These are phyloP conservation scores for Laothoe populi DNA, from an alignment of 2,888 invertebrate genomes.

Conservation along the genomic window DNA sequence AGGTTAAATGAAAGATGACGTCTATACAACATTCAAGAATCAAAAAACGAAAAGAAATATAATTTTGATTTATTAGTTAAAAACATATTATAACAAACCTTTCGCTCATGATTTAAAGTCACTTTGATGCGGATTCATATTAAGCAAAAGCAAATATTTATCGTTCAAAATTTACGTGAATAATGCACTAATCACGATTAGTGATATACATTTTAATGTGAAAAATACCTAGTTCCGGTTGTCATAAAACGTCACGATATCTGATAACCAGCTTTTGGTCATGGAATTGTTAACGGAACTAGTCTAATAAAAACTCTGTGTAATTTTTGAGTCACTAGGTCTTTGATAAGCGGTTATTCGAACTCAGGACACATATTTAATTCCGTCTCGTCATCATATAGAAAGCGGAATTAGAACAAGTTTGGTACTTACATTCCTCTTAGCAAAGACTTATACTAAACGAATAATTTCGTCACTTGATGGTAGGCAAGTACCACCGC, in stretches of 20 bases:
- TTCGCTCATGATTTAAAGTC: background rate
- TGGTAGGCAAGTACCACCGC: too few species aligned
- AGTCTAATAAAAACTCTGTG: background rate
- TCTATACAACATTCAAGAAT: too few species aligned
- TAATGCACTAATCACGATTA: background rate
- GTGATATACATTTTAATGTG: background rate
- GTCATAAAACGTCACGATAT: background rate
- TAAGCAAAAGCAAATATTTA: background rate
- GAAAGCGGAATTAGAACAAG: too few species aligned
- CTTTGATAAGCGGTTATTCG: background rate
- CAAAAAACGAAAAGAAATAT: too few species aligned
- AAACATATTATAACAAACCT: background rate
- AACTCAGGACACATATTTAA: background rate
- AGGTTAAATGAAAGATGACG: too few species aligned
- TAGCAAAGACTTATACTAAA: too few species aligned
- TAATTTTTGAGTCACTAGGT: conserved; percentile 5
- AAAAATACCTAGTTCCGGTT: background rate
- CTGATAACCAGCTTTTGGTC: background rate
- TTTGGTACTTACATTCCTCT: too few species aligned
- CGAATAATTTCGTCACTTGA: too few species aligned
- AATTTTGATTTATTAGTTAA: too few species aligned
- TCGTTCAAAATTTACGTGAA: background rate
- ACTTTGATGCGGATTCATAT: background rate
- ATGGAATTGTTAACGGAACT: background rate
- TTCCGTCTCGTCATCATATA: too few species aligned